Percentiles rank a stretch among this genome's conserved stretches.
Evolutionary conservation across 2,797 vertebrate species (phyloP).

Genomic region (Tapirus indicus): DNA sequence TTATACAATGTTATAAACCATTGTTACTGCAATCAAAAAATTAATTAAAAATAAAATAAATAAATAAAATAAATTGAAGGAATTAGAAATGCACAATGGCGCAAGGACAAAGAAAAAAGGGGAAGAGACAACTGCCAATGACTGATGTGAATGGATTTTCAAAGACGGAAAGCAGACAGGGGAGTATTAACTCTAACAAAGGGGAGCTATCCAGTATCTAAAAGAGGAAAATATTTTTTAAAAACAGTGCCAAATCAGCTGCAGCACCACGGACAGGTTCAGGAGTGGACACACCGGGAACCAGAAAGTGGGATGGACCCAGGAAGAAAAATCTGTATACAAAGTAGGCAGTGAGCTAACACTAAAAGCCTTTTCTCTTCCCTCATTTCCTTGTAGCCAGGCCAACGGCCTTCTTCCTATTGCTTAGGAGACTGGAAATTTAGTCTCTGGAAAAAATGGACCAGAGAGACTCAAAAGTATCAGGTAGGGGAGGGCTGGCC

Average conservation of each 20-base stretch:
- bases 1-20: no score
- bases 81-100: background rate
- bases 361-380: background rate
- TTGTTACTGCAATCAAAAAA: no score
- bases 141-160: background rate
- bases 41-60: no score
- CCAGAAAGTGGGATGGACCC: background rate
- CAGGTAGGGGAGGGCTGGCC: background rate
- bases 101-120: background rate
- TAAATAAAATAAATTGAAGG: background rate
- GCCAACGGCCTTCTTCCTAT: background rate
- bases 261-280: background rate
- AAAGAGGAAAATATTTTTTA: background rate
- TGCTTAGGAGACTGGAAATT: background rate
- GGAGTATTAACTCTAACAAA: background rate
- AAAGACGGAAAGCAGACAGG: background rate
- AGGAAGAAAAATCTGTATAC: background rate
- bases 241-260: background rate
- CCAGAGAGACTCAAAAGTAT: background rate
- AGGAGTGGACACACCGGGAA: background rate
- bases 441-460: background rate
- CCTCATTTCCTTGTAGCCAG: background rate
- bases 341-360: background rate
- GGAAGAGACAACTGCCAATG: background rate
- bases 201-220: background rate